These are phyloP conservation scores for Acyrthosiphon pisum DNA, from an alignment of 1,140 invertebrate genomes.

Conservation along the genomic window DNA sequence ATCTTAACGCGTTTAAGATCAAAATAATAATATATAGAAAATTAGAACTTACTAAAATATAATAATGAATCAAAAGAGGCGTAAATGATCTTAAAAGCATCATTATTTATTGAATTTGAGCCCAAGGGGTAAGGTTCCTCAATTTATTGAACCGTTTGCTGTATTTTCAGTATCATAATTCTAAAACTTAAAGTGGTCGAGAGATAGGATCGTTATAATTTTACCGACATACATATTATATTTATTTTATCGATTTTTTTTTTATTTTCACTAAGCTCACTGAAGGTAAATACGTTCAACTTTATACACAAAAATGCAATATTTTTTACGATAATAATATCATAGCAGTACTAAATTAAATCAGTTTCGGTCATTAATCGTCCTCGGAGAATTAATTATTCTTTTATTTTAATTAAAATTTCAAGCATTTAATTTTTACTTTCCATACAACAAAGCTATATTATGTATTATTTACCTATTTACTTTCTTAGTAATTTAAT, in stretches of 20 bases:
- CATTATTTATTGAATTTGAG: conserved; percentile 19
- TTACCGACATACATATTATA: not conserved
- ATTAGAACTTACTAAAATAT: not conserved
- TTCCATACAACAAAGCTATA: not conserved
- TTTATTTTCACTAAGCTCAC: not conserved
- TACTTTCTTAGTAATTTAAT: not conserved
- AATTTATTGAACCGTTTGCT: not conserved
- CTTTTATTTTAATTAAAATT: not conserved
- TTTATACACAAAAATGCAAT: not conserved
- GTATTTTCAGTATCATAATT: not conserved
- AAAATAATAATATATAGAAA: not conserved
- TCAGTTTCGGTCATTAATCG: not conserved
- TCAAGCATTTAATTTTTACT: not conserved
- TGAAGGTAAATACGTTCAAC: not conserved
- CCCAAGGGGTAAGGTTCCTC: not conserved
- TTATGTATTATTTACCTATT: no score
- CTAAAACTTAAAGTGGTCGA: not conserved
- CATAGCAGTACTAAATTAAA: conserved; percentile 4
- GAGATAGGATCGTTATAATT: conserved; percentile 10
- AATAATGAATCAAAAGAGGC: not conserved
- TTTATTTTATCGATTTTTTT: not conserved
- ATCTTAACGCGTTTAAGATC: not conserved
- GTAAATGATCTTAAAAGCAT: conserved; percentile 15
- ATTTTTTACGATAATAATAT: not conserved
- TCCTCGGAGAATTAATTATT: not conserved